These are phyloP conservation scores for Tapirus terrestris DNA, from an alignment of 2,113 vertebrate species.

Conservation along the genomic window DNA sequence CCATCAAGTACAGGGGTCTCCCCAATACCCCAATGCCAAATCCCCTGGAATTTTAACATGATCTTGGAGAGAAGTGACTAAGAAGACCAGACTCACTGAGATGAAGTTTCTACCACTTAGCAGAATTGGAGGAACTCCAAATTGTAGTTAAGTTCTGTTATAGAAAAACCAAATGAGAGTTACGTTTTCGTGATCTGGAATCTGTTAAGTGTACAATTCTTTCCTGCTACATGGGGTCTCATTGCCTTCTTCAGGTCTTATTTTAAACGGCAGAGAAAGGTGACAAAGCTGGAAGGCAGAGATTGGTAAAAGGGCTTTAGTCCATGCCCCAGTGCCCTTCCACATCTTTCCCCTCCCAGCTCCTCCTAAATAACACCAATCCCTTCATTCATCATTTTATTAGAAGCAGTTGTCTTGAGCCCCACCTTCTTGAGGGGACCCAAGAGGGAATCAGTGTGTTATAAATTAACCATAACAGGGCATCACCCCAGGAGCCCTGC, in stretches of 20 bases:
- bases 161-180: not conserved
- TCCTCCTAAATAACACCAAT: not conserved
- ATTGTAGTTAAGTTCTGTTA: not conserved
- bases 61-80: not conserved
- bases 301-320: too few species aligned
- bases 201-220: not conserved
- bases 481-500: not conserved
- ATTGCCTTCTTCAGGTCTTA: not conserved
- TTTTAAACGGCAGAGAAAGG: not conserved
- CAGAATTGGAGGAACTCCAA: not conserved
- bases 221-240: not conserved
- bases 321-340: rapidly evolving
- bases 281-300: not conserved
- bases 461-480: slow-evolving; percentile 70
- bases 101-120: not conserved
- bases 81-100: not conserved
- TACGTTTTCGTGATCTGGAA: not conserved
- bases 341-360: not conserved
- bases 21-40: not conserved
- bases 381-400: slow-evolving; percentile 67
- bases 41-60: not conserved
- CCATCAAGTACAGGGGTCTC: not conserved
- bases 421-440: not conserved
- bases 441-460: not conserved
- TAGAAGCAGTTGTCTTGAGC: slow-evolving; percentile 30